Conservation (phyloP, 2,797 vertebrate species). For the Gadopsis marmoratus region DNA sequence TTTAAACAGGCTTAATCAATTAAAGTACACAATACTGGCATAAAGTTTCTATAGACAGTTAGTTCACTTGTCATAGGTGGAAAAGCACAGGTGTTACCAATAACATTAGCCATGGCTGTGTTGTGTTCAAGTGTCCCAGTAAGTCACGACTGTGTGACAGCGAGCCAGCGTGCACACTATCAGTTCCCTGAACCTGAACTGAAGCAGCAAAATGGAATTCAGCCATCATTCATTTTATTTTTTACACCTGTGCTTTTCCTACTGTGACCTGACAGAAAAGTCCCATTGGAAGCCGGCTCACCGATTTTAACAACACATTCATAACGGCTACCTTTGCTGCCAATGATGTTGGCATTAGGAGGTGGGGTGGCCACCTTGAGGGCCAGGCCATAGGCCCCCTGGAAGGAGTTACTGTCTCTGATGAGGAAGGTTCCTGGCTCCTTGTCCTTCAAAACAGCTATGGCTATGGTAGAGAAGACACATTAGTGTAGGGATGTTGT, state of each 20-base stretch:
- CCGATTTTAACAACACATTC: background rate
- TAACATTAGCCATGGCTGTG: background rate
- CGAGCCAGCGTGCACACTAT: background rate
- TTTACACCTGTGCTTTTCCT: background rate
- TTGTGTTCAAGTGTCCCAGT: background rate
- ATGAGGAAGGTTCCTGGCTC: constrained; percentile 93
- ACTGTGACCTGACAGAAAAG: background rate
- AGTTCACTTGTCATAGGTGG: background rate
- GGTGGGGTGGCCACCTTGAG: constrained; percentile 92
- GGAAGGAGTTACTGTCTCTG: constrained; percentile 95
- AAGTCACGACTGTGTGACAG: background rate
- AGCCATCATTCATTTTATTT: background rate
- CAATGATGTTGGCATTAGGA: constrained; percentile 85
- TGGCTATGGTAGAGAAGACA: constrained; percentile 80
- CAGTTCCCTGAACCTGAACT: background rate
- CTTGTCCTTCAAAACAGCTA: constrained; percentile 90
- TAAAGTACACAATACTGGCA: background rate
- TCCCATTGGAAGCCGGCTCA: background rate
- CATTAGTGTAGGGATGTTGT: background rate
- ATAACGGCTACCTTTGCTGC: constrained; percentile 87
- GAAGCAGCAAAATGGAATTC: background rate
- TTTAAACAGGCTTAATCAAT: background rate
- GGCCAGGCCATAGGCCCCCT: constrained; percentile 94
- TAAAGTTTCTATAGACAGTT: background rate
- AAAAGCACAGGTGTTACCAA: background rate